These are phyloP conservation scores for Lepidonotus clava DNA, from an alignment of 2,888 invertebrate genomes.

Conservation along the genomic window DNA sequence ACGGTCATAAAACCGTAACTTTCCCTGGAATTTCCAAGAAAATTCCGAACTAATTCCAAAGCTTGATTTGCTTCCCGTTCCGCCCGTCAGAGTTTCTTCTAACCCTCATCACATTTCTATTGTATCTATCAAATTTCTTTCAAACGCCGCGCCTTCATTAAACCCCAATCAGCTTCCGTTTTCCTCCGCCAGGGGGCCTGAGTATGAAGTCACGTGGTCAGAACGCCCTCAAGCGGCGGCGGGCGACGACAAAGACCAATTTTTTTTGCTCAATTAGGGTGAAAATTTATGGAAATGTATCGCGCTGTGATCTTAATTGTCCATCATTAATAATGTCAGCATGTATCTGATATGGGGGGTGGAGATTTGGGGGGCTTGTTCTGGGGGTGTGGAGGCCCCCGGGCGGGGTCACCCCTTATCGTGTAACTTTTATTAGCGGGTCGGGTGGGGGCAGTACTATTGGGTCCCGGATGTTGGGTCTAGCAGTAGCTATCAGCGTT, in stretches of 20 bases:
- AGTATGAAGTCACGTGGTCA: conserved; percentile 27
- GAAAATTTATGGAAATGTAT: conserved; percentile 47
- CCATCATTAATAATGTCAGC: conserved; percentile 52
- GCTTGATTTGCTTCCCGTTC: neutral
- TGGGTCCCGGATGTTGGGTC: neutral
- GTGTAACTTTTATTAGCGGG: neutral
- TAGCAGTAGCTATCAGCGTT: too few species aligned
- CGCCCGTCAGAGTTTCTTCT: neutral
- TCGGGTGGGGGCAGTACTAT: neutral
- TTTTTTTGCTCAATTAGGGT: conserved; percentile 51
- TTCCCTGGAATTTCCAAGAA: too few species aligned
- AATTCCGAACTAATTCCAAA: too few species aligned
- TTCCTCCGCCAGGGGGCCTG: neutral
- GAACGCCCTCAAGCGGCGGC: neutral
- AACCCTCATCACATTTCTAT: neutral
- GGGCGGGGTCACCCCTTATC: too few species aligned
- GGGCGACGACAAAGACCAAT: conserved; percentile 44
- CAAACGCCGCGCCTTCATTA: conserved; percentile 4
- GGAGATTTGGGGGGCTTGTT: neutral
- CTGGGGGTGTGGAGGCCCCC: neutral
- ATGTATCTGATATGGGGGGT: neutral
- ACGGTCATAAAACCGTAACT: too few species aligned
- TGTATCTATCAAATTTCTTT: neutral
- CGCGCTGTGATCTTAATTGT: conserved; percentile 33
- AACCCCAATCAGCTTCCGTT: neutral